Evolutionary conservation across 2,888 invertebrate species (phyloP), one percentile per base, ranked within the genome.

Genomic region (Agonopterix heracliana): DNA sequence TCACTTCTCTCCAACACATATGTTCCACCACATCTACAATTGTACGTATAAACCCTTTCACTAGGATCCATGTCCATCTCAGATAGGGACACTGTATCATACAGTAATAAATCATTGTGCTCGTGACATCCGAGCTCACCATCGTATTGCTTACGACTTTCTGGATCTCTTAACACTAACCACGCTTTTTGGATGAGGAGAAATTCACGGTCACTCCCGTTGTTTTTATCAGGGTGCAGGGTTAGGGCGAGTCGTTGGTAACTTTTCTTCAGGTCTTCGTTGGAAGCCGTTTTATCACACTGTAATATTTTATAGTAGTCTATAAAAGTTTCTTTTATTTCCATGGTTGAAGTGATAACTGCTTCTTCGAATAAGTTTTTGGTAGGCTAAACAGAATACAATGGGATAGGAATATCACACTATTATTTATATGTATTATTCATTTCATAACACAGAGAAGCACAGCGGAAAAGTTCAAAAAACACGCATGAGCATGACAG

Each of bases 11-110:
- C 64, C 34, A 92, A 75, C 35, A 77, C 61, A 73, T 93, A 92
- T 46, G 76, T 68, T 38, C 92, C 92, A 59, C 94, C 94, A 80
- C 95, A 95, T 65, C 94, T 90, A 70, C 95, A 95, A 9, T 78
- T 82, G 71, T 92, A 93, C 35, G 79, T 74, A 50, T 89, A 83
- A 4, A 68, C 54, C 41, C 74, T 63, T 44, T 82, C 73, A 41
- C 73, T 66, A 38, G 68, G 60, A 48, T 82, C 66, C 54, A 71
- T 76, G 35, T 78, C 66, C 74, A 93, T 82, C 12, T 92, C 90
- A 0, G 73, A 61, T 47, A 88, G 60, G 17, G 58, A 68, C 61
- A 95, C 74, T 55, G 89, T 90, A 41, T 90, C 91, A 73, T 91
- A 93, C 42, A 94, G 76, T 50, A 93, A 80, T 59, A 81, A 74